Evolutionary conservation across 1,140 invertebrate genomes (phyloP).

Genomic region (Drosophila tropicalis): DNA sequence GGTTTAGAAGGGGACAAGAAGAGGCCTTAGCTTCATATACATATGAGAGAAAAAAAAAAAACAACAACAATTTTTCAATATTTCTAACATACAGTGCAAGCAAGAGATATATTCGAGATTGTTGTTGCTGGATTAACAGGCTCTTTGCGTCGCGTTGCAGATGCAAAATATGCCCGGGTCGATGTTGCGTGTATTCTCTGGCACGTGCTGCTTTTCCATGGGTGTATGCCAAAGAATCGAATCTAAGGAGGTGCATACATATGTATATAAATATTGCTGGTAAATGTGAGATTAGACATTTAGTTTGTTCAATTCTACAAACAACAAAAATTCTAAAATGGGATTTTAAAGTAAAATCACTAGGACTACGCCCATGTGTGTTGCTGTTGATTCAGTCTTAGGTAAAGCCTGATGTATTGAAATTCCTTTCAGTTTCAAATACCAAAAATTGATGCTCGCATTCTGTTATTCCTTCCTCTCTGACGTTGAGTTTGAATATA

Average conservation of each 20-base stretch:
- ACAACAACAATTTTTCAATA: constrained; percentile 64
- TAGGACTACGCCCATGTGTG: not conserved
- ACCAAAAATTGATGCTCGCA: constrained; percentile 52
- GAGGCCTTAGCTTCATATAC: constrained; percentile 59
- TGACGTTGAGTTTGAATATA: not conserved
- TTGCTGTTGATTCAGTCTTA: not conserved
- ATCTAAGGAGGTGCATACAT: not conserved
- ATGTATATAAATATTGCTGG: too few species aligned
- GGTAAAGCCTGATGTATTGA: constrained; percentile 26
- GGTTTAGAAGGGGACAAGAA: constrained; percentile 9
- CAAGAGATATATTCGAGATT: constrained; percentile 39
- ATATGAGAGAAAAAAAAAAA: not conserved
- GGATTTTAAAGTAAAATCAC: too few species aligned
- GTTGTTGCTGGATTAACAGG: constrained; percentile 67
- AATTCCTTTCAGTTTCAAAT: constrained; percentile 63
- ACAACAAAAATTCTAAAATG: too few species aligned
- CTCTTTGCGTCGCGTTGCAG: constrained; percentile 29
- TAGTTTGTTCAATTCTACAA: too few species aligned
- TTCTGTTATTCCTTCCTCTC: not conserved
- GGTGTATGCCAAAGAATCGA: not conserved
- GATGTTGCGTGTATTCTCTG: constrained; percentile 45
- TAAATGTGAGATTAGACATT: too few species aligned
- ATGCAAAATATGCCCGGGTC: constrained; percentile 7
- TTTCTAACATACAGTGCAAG: constrained; percentile 54
- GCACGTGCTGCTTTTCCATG: constrained; percentile 39